Conservation (phyloP, 2,888 invertebrate species). For the Calameuta idolon region DNA sequence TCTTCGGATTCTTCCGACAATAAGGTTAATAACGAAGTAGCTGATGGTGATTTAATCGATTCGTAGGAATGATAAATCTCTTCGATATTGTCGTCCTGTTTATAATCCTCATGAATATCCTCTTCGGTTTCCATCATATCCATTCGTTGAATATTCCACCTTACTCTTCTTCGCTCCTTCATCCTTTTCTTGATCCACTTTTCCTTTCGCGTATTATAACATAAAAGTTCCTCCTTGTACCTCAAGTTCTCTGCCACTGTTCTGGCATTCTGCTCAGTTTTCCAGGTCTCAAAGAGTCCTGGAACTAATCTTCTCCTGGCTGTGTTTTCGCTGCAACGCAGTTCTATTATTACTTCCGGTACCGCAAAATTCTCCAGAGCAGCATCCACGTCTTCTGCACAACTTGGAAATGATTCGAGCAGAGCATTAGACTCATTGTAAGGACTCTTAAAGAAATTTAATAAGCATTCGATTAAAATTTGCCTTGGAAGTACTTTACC, state of each 20-base stretch:
- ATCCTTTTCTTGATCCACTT: constrained; percentile 29
- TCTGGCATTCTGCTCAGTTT: constrained; percentile 45
- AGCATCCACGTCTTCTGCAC: constrained; percentile 70
- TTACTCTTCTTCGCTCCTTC: constrained; percentile 30
- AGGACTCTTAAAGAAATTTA: constrained; percentile 68
- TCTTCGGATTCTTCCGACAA: constrained; percentile 50
- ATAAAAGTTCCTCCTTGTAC: constrained; percentile 58
- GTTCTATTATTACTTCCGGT: constrained; percentile 72
- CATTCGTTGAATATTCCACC: constrained; percentile 36
- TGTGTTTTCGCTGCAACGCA: constrained; percentile 64
- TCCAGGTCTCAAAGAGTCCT: constrained; percentile 65
- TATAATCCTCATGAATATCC: constrained; percentile 6
- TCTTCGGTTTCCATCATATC: constrained; percentile 1
- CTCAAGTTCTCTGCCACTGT: constrained; percentile 56
- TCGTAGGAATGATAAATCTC: not conserved
- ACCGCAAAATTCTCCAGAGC: constrained; percentile 69
- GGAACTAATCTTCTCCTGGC: constrained; percentile 61
- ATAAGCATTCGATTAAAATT: constrained; percentile 67
- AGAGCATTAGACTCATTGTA: constrained; percentile 70
- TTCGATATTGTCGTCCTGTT: not conserved
- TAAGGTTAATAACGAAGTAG: constrained; percentile 37
- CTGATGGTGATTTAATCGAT: constrained; percentile 36
- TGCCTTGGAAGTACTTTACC: constrained; percentile 67
- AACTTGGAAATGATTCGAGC: constrained; percentile 74
- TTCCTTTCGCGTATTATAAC: constrained; percentile 19